Evolutionary conservation across 1,140 invertebrate genomes (phyloP), one percentile per base, ranked within the genome.

Genomic region (Drosophila pseudoananassae): DNA sequence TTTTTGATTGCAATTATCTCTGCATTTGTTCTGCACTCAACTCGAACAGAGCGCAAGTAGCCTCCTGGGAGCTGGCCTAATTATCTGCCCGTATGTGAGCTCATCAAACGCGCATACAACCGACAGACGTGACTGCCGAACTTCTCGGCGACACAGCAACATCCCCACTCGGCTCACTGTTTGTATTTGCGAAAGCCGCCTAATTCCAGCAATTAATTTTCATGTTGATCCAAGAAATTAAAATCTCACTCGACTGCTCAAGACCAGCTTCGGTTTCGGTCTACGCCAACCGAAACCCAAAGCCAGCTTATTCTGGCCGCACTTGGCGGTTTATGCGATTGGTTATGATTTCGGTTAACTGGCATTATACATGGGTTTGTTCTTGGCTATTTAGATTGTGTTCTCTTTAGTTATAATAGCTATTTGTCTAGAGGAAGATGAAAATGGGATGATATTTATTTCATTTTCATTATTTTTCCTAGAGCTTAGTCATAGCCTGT

Each of bases 201-300:
- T 90, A 79, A 87, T 90, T 87, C 81, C 80, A 82, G 75, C 81
- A 90, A 90, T 90, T 90, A 90, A 90, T 90, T 90, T 90, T 87
- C 81, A 87, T 76, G 75, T 85, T 90, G 78, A 90, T 90, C 85
- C 78, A 69, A 90, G 84, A 85, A 81, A 81, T 90, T 89, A 76
- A 85, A 90, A 78, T 89, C 66, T 43, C 82, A 85, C 71, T 82
- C 63, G 55, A 73, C 65, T 77, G 40, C 56, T 78, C 79, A 46
- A 69, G 50, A 68, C 66, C 51, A 51, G 40, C 40, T 51, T 66
- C 43, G 36, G 52, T 43, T 61, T 70, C 36, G 38, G 38, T n/a
- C 15, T 17, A 15, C 8, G 2, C 1, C 14, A 15, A 1, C 38
- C 12, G 1, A 27, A 27, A 0, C 38, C 4, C 38, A 4, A 3